Evolutionary conservation across 2,888 invertebrate genomes (phyloP).

Genomic region (Athripsodes cinereus): DNA sequence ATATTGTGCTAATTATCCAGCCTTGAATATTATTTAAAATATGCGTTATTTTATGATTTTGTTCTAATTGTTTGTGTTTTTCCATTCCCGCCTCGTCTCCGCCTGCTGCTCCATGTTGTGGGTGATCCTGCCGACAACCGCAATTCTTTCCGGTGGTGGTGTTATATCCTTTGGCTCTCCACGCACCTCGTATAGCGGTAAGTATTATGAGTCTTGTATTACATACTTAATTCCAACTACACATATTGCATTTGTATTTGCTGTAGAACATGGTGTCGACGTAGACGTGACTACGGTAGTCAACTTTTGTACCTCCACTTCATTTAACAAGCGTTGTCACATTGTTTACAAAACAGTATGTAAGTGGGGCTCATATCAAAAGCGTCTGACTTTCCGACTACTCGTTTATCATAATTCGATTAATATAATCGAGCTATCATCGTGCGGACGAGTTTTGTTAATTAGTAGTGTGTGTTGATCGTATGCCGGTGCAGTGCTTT

Average conservation of each 20-base stretch:
- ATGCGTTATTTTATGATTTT: background rate
- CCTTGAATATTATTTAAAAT: background rate
- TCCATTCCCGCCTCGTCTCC: conserved; percentile 7
- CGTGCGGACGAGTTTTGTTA: background rate
- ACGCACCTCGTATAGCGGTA: conserved; percentile 23
- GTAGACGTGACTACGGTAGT: conserved; percentile 3
- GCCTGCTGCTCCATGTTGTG: conserved; percentile 4
- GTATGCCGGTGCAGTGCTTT: background rate
- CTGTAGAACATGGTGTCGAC: background rate
- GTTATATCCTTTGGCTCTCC: conserved; percentile 21
- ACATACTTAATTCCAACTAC: background rate
- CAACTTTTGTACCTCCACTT: background rate
- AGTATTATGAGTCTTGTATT: conserved; percentile 13
- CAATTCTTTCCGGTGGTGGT: conserved; percentile 23
- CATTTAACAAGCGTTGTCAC: background rate
- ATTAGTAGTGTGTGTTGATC: background rate
- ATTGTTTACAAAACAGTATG: conserved; percentile 9
- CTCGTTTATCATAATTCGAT: background rate
- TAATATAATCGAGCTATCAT: background rate
- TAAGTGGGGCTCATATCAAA: conserved; percentile 1
- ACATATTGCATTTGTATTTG: background rate
- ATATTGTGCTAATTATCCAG: no score
- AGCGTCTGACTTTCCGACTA: background rate
- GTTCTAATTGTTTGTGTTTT: conserved; percentile 1
- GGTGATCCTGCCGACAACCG: conserved; percentile 7